Evolutionary conservation across 2,888 invertebrate species (phyloP), one percentile per base, ranked within the genome.

Genomic region (Embidobia sp.): DNA sequence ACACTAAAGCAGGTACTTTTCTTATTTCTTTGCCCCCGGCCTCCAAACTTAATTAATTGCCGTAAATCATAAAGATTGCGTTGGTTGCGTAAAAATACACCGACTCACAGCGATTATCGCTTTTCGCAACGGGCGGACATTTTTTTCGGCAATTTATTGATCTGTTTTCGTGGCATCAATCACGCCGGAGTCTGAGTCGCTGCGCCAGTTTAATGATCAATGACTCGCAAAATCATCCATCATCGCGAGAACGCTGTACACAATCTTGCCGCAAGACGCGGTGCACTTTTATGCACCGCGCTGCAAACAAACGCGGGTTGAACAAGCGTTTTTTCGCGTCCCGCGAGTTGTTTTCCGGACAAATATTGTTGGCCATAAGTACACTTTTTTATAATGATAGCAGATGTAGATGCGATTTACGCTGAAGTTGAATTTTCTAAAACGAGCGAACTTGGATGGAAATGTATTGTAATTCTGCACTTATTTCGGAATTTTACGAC

Each of bases 151-250:
- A 37, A 66, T 66, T 66, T 66, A 66, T 53, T 44, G 64, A 44
- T 66, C 51, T 66, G 51, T 66, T 66, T 66, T 66, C 53, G 42
- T 19, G 11, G 42, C 26, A 66, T 66, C 44, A 66, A 66, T 66
- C 53, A 66, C 4, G 40, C n/a, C 10, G 10, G 22, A 5, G 3
- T 13, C 10, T 13, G 22, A 5, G 3, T 53, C 10, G 26, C 16
- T 19, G 10, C 11, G n/a, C 7, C 44, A 16, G 42, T 66, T 66
- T 53, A 53, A 66, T 66, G 64, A 66, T 53, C 64, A 44, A 53
- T 53, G 53, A 66, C 53, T 51, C 0, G 42, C 33, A 53, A 53
- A 66, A 44, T 66, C 53, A 66, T 66, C 44, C 33, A 66, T 66
- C 64, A 51, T 42, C 40, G 19, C 6, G 22, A 22, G 6, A 22